Base-by-base conservation (phyloP, 2,797 vertebrate genomes). In the Acipenser oxyrinchus region DNA sequence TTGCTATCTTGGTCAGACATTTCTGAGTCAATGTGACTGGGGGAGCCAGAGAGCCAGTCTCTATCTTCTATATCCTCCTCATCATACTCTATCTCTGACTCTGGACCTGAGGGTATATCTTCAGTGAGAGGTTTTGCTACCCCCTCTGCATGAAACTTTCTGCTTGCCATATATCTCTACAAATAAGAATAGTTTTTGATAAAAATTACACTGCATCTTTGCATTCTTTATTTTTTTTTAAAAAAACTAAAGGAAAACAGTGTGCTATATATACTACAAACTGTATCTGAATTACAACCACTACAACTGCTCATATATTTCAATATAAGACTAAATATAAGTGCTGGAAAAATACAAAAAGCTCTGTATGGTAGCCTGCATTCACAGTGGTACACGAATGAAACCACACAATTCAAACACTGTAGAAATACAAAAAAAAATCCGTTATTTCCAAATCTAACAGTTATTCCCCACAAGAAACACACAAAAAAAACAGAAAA, bases 391-490 rank as follows among this genome's bases (percentile, higher is more conserved):
- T 12, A 53, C 51, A 53, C 11, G 2, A 53, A 53, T 53, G 51
- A 53, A 53, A 53, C 51, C 51, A 53, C 51, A 53, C 6, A 53
- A 53, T 53, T 53, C 51, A 53, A 2, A 53, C 11, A 6, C 51
- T 8, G 23, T 37, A 53, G 11, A 53, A 53, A 53, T 53, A 53
- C 51, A 37, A n/a, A n/a, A n/a, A n/a, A n/a, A n/a, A n/a, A n/a
- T n/a, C n/a, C n/a, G 51, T 53, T 53, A 53, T 53, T 53, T 53
- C 51, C 51, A 53, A 53, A 53, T 53, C 51, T 53, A 53, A 53
- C 8, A 53, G 2, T 53, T 53, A 53, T 53, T 53, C 15, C 15
- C 15, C 15, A 18, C 15, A 18, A 18, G 15, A 18, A 18, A 18
- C 15, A 18, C 15, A n/a, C n/a, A n/a, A n/a, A n/a, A n/a, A n/a